Percentiles rank a stretch among this genome's conserved stretches.
Evolutionary conservation across 35 echinoderm and acorn worm genomes (phyloP).

Genomic region (Patiria miniata): DNA sequence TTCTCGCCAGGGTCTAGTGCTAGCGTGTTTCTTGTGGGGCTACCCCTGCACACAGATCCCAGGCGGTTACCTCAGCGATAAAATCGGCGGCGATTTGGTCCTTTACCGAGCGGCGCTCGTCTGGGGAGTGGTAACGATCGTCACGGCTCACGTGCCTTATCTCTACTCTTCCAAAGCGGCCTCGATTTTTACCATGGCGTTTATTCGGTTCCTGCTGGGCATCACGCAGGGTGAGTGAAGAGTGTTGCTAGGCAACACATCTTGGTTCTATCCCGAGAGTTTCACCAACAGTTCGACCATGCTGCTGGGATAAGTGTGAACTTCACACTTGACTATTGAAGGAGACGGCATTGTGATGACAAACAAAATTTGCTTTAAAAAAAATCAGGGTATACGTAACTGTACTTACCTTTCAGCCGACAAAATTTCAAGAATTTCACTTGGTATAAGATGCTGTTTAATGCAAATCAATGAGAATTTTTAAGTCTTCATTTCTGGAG

Average conservation of each 20-base stretch:
- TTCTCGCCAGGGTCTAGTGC: constrained; percentile 77
- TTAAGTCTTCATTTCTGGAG: too few relatives aligned
- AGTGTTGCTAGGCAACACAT: not conserved
- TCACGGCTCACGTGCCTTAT: constrained; percentile 86
- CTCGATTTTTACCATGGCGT: constrained; percentile 76
- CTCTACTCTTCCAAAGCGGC: constrained; percentile 69
- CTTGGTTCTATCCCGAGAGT: not conserved
- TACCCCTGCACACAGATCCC: constrained; percentile 87
- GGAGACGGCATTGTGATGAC: too few relatives aligned
- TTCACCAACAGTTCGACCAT: not conserved
- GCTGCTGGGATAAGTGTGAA: not conserved
- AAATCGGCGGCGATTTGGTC: constrained; percentile 83
- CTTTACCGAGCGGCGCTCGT: constrained; percentile 61
- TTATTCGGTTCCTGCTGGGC: constrained; percentile 86
- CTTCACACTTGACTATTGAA: not conserved
- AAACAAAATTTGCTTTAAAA: too few relatives aligned
- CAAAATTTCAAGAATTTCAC: too few relatives aligned
- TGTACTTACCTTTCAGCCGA: too few relatives aligned
- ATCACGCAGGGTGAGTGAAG: constrained; percentile 77
- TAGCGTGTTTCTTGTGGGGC: constrained; percentile 97
- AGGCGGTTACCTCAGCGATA: constrained; percentile 86
- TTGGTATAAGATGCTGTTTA: too few relatives aligned
- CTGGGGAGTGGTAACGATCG: constrained; percentile 72
- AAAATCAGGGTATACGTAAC: too few relatives aligned
- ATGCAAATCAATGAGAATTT: too few relatives aligned